Percentiles rank a stretch among this genome's conserved stretches.
phyloP scores from a whole-genome alignment of 2,888 invertebrate species.

The Drosophila dives region DNA sequence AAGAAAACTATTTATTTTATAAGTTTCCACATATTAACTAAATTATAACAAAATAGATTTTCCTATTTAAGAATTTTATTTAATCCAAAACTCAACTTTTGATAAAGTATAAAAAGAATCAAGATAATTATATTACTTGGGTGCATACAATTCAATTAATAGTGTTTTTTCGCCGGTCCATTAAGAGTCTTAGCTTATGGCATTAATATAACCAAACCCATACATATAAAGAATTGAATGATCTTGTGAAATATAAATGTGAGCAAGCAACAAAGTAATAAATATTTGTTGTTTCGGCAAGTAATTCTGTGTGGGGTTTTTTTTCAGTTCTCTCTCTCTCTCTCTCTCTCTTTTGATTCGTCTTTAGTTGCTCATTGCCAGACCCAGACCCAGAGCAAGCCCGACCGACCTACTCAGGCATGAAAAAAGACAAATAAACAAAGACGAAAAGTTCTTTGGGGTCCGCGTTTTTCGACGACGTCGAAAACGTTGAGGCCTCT shows the following conservation, averaged over 20 bases:
- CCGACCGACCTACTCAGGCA: constrained; percentile 66
- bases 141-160: constrained; percentile 5
- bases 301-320: constrained; percentile 21
- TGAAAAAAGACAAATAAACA: constrained; percentile 59
- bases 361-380: neutral
- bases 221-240: constrained; percentile 32
- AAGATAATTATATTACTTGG: neutral
- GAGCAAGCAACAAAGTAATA: constrained; percentile 32
- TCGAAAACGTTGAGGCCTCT: constrained; percentile 9
- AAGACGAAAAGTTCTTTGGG: constrained; percentile 38
- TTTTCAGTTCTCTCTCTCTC: neutral
- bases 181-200: constrained; percentile 20
- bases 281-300: constrained; percentile 21
- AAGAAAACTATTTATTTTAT: neutral
- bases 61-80: neutral
- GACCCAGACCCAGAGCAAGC: constrained; percentile 10
- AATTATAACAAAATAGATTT: too few relatives aligned
- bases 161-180: constrained; percentile 16
- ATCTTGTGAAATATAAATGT: constrained; percentile 48
- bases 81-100: neutral
- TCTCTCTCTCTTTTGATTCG: neutral
- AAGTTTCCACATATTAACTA: neutral
- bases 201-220: neutral
- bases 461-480: neutral
- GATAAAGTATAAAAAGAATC: neutral